Base-by-base conservation (phyloP, 1,140 invertebrate species). In the Tetramorium parvispinum region DNA sequence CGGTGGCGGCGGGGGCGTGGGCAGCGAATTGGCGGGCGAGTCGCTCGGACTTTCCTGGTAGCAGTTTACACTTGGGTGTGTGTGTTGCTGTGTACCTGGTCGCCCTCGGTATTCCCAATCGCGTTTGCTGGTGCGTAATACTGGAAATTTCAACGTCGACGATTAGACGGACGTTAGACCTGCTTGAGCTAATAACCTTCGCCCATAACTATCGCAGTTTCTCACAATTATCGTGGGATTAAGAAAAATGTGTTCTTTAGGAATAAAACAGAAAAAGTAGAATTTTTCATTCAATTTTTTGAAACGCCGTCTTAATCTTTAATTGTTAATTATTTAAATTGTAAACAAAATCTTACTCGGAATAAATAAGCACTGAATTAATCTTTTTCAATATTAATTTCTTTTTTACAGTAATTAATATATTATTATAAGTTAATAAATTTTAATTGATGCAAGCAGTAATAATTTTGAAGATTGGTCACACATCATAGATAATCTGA, bases 91-190 rank as follows among this genome's bases (percentile, higher is more conserved):
- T 97, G 97, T 63, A 97, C 95, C 87, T 97, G 96, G 90, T 97
- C 97, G 95, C 96, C 96, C 94, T 97, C 96, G 88, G 95, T 96
- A 93, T 94, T 96, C 89, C 95, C 96, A 92, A 97, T 97, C 91
- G 97, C 97, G 94, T 97, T 97, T 83, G 97, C 97, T 77, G 97
- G 97, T 59, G 97, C 97, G 96, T 97, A 98, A 92, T 98, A 98
- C 97, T 98, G 96, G 85, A 96, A 96, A 89, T 81, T 63, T 61
- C 55, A 79, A 89, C 11, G 59, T 24, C 13, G 18, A n/a, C n/a
- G 57, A 51, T 89, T 90, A 89, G 27, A 7, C 11, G 11, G 0
- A 32, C 2, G 51, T 24, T 40, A 24, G n/a, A 18, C 1, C 16
- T 16, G 27, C 27, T 83, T 55, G 79, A 70, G 68, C 79, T 83